Evolutionary conservation across 2,797 vertebrate genomes (phyloP).

Genomic region (Micrastur ruficollis): DNA sequence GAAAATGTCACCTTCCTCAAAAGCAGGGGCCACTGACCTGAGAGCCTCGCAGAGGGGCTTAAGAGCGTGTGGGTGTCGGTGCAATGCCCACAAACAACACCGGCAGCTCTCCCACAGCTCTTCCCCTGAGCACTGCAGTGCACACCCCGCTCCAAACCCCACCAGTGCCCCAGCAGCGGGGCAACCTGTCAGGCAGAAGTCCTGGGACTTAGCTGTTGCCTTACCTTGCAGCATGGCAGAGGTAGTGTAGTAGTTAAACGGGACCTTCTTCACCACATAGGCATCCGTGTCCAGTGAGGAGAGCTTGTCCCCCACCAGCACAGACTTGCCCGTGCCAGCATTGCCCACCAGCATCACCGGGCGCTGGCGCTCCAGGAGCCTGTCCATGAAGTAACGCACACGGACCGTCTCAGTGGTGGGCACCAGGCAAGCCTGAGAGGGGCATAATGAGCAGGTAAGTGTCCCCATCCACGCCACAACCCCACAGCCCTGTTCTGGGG

Average conservation of each 20-base stretch:
- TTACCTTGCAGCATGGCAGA: conserved; percentile 95
- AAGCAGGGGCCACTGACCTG: not conserved
- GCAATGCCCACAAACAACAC: accelerated
- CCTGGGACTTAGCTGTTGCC: accelerated
- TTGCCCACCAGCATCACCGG: conserved; percentile 91
- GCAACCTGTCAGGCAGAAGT: not conserved
- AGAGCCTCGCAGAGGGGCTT: not conserved
- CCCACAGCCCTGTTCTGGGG: not conserved
- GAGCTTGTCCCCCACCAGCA: conserved; percentile 87
- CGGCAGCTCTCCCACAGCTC: accelerated
- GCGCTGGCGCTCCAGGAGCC: conserved; percentile 78
- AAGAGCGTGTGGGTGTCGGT: not conserved
- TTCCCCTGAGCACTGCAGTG: too few species aligned
- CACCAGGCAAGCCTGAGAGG: conserved; percentile 86
- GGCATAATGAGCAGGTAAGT: not conserved
- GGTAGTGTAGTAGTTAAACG: conserved; percentile 94
- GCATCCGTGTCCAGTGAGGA: conserved; percentile 80
- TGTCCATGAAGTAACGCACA: conserved; percentile 87
- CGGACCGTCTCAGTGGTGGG: conserved; percentile 88
- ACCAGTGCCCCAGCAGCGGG: accelerated
- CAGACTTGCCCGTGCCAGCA: conserved; percentile 89
- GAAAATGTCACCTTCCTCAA: not conserved
- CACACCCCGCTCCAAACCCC: accelerated
- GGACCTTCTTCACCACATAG: conserved; percentile 87
- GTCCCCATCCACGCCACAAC: not conserved